Evolutionary conservation across 2,888 invertebrate genomes (phyloP), one percentile per base, ranked within the genome.

Genomic region (Sarcophaga caerulescens): DNA sequence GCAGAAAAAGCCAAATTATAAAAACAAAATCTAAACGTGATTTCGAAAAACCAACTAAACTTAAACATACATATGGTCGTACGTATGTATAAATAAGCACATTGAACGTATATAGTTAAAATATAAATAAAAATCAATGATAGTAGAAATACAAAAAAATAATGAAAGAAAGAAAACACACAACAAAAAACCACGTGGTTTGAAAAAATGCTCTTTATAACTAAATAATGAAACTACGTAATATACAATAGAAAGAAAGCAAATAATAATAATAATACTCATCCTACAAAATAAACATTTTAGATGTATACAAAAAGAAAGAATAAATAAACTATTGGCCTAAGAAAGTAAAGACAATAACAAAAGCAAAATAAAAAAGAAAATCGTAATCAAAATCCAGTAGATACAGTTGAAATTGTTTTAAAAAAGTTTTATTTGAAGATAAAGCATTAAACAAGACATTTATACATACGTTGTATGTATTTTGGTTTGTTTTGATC

Each of bases 401-500:
- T 8, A 35, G 35, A 35, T 35, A 52, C 17, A 52, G 17, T 14
- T 14, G 3, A 52, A 52, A 52, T 52, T 52, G 52, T 52, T 52
- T 52, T 1, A 35, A 35, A 35, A 35, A 35, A 2, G 35, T 35
- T 35, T 35, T 35, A 1, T 10, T 35, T 10, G 35, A 35, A 35
- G 35, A 10, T 35, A 35, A 35, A 35, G 35, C 35, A 35, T 35
- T 1, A 52, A 52, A 17, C 52, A 3, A 52, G 4, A 47, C 47
- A 14, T 47, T 1, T 4, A 14, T 52, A 52, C 17, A 52, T 52
- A 17, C 10, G 3, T 52, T 52, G 17, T 17, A 52, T 52, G 0
- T 52, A 52, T 52, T 14, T 52, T 47, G 65, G 70, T 83, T 85
- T 79, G 82, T 82, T 82, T 81, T 82, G 82, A 75, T 85, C 65